Percentiles rank a stretch among this genome's conserved stretches.
Conservation (phyloP, 2,888 invertebrate genomes). For the Charanyca ferruginea region DNA sequence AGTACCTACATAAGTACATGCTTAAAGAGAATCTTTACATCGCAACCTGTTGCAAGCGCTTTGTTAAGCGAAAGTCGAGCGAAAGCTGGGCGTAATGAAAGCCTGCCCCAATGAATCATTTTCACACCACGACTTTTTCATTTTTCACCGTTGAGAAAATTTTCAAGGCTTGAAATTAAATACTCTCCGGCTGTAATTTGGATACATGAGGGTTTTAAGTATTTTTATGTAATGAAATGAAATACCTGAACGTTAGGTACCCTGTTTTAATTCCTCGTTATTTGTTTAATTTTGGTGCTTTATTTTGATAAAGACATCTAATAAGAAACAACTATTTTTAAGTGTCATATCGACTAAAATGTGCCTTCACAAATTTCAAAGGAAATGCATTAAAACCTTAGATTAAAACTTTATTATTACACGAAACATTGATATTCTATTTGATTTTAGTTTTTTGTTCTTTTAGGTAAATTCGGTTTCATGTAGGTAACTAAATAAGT, state of each 20-base stretch:
- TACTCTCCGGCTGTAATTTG: slow-evolving; percentile 25
- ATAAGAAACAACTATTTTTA: no score
- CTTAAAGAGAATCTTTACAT: slow-evolving; percentile 50
- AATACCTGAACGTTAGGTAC: background rate
- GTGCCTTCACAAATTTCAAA: no score
- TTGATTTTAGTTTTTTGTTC: no score
- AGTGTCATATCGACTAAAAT: no score
- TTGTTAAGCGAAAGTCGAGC: slow-evolving; percentile 41
- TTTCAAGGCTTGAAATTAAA: slow-evolving; percentile 50
- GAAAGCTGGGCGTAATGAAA: slow-evolving; percentile 45
- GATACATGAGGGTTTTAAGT: slow-evolving; percentile 1
- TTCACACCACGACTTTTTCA: slow-evolving; percentile 52
- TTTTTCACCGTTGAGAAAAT: slow-evolving; percentile 36
- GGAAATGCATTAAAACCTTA: no score
- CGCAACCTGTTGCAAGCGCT: slow-evolving; percentile 57
- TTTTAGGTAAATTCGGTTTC: no score
- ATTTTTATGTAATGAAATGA: slow-evolving; percentile 8
- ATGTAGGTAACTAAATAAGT: no score
- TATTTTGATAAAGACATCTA: no score
- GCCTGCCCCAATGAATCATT: slow-evolving; percentile 46
- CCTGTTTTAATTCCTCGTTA: background rate
- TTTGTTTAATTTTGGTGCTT: no score
- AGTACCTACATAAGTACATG: slow-evolving; percentile 28
- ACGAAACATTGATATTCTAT: no score
- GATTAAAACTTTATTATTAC: no score